These are phyloP conservation scores for Zoanthus sociatus DNA, from an alignment of 92 coral and sea anemone species.

Conservation along the genomic window DNA sequence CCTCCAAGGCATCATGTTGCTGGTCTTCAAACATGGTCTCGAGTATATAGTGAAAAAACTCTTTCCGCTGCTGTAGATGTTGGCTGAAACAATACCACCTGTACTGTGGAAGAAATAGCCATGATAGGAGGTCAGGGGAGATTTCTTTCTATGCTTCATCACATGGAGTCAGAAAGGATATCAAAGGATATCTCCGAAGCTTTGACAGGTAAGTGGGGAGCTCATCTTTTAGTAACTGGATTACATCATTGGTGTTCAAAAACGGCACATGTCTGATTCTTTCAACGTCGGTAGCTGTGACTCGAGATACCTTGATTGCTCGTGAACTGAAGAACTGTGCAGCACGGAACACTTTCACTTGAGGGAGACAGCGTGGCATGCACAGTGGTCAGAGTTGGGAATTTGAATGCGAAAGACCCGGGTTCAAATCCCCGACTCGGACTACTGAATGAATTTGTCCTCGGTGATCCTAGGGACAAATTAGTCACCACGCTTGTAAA, in stretches of 20 bases:
- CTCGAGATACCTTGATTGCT: background rate
- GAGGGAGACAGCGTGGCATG: no score
- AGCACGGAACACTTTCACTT: constrained; percentile 48
- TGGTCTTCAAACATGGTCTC: background rate
- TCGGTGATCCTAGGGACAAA: no score
- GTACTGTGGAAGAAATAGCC: constrained; percentile 36
- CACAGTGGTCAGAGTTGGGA: no score
- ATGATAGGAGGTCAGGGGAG: constrained; percentile 46
- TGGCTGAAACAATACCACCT: constrained; percentile 48
- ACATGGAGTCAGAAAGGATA: constrained; percentile 28
- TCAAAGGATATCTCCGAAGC: constrained; percentile 42
- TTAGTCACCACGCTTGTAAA: no score
- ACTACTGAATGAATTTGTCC: no score
- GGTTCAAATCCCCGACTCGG: no score
- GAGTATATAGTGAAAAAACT: constrained; percentile 23
- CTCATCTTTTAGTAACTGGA: constrained; percentile 49
- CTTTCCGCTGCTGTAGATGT: constrained; percentile 59
- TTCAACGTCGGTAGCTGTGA: constrained; percentile 46
- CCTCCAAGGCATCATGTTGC: no score
- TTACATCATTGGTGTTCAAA: constrained; percentile 5
- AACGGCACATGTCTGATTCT: constrained; percentile 53
- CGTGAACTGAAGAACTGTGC: constrained; percentile 50
- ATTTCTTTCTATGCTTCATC: background rate
- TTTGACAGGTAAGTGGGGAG: constrained; percentile 57
- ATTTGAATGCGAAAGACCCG: no score